Evolutionary conservation across 2,113 vertebrate species (phyloP), one percentile per base, ranked within the genome.

Genomic region (Rhinichthys klamathensis): DNA sequence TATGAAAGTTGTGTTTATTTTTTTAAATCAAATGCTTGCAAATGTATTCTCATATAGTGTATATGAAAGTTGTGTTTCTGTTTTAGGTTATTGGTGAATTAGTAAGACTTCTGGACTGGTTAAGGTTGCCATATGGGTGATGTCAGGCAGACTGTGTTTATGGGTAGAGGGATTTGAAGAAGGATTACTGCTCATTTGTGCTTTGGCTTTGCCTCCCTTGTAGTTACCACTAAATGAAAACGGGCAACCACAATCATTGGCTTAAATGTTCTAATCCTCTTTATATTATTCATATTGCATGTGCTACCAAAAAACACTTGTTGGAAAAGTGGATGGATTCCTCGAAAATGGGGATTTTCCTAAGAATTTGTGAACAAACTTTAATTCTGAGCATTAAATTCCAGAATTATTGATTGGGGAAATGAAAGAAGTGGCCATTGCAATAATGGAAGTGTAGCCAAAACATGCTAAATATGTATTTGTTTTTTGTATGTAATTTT

Each of bases 171-270:
- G 79, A 78, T 82, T 85, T 91, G 73, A 74, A 44, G 49, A 25
- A 60, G 73, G 75, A 87, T 89, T 86, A 58, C 77, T 44, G 46
- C 85, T 85, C 9, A 30, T 88, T 88, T 77, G 60, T 77, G 27
- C 79, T 81, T 51, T 80, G 81, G 80, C 70, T 79, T 86, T 87
- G 84, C 86, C 70, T 89, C 73, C 23, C 44, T 58, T 63, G 83
- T 81, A 84, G 86, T 82, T 25, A 69, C 80, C 58, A 69, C 38
- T 81, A 61, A 88, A 88, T 77, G 80, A 85, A 85, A 89, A 23
- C 56, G 85, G 58, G 77, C 86, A 87, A 72, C 56, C 80, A 12
- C 49, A 61, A 58, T 23, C 72, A 30, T 35, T 56, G 18, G 38
- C 70, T 83, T 58, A 54, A 44, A 83, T 73, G 44, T 73, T 44